Percentiles rank a stretch among this genome's conserved stretches.
These are phyloP conservation scores for Scrobipalpa atriplicella DNA, from an alignment of 2,888 invertebrate species.

Conservation along the genomic window DNA sequence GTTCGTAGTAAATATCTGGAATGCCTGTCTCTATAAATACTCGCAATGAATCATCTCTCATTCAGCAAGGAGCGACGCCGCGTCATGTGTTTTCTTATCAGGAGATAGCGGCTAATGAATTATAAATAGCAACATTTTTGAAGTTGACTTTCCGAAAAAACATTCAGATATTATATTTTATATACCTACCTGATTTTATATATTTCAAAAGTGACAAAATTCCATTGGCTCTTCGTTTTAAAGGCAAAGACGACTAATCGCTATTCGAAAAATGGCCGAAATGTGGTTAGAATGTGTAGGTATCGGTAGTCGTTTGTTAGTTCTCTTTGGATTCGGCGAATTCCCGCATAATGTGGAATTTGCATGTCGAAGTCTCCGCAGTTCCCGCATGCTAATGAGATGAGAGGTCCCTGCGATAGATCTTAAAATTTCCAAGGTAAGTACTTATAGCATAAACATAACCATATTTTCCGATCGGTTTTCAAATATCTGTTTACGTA, in stretches of 20 bases:
- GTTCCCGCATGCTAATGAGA: conserved; percentile 23
- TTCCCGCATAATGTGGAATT: conserved; percentile 46
- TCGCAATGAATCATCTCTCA: conserved; percentile 68
- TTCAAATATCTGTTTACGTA: no score
- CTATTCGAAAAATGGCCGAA: conserved; percentile 1
- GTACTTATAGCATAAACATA: not conserved
- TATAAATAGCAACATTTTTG: not conserved
- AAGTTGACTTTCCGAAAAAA: not conserved
- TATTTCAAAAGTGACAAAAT: no score
- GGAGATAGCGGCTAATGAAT: not conserved
- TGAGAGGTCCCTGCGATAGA: conserved; percentile 16
- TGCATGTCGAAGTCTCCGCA: conserved; percentile 38
- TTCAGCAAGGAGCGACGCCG: conserved; percentile 62
- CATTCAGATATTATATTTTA: not conserved
- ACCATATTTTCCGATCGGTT: no score
- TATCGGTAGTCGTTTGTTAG: conserved; percentile 7
- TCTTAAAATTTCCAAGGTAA: not conserved
- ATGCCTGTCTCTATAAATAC: conserved; percentile 68
- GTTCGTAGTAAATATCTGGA: conserved; percentile 69
- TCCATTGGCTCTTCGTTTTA: not conserved
- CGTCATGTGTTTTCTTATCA: conserved; percentile 35
- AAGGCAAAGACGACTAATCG: not conserved
- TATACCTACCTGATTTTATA: no score
- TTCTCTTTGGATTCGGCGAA: conserved; percentile 39
- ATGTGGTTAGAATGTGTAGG: conserved; percentile 3